Percentiles rank a stretch among this genome's conserved stretches.
phyloP scores from a whole-genome alignment of 2,888 invertebrate genomes.

The Cosmia trapezina region DNA sequence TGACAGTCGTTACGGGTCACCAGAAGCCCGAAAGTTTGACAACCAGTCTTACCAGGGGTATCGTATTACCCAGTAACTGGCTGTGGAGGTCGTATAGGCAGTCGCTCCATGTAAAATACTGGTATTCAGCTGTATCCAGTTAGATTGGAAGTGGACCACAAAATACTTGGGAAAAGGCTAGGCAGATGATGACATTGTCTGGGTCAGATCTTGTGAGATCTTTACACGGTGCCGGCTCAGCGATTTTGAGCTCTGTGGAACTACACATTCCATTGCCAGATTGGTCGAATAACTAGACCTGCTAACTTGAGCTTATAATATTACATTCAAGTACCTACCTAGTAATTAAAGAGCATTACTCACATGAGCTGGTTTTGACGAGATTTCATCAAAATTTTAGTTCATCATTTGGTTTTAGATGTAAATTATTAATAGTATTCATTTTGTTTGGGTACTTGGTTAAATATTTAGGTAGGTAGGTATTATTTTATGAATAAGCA shows the following conservation, averaged over 20 bases:
- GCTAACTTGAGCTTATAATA: not conserved
- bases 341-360: not conserved
- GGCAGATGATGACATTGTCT: not conserved
- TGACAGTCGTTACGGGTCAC: not conserved
- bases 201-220: not conserved
- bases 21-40: not conserved
- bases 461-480: not conserved
- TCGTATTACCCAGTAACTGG: not conserved
- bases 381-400: constrained; percentile 12
- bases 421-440: not conserved
- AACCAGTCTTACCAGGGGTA: not conserved
- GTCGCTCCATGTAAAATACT: not conserved
- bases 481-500: not conserved
- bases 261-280: constrained; percentile 15
- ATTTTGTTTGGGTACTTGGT: not conserved
- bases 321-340: not conserved
- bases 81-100: not conserved
- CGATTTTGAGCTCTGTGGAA: not conserved
- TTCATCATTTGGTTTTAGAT: not conserved
- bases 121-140: not conserved
- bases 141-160: not conserved
- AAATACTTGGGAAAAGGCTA: not conserved
- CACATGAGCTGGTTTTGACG: not conserved
- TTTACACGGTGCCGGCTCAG: not conserved
- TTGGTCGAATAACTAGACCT: not conserved